Evolutionary conservation across 2,113 vertebrate species (phyloP), one percentile per base, ranked within the genome.

Genomic region (Turdus rufiventris): DNA sequence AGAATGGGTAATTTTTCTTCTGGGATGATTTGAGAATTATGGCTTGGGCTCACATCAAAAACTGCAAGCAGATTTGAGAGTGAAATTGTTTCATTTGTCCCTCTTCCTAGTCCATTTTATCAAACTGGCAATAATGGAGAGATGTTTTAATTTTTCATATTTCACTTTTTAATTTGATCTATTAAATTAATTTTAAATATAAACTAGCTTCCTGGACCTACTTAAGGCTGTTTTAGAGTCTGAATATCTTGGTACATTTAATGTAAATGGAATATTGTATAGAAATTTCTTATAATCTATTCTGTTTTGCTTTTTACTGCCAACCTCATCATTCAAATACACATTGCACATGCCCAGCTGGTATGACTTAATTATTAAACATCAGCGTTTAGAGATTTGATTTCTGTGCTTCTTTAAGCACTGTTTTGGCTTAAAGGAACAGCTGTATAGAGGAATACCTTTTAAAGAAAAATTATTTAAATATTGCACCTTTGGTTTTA

Each of bases 341-440:
- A 91, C 88, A 50, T 60, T 54, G 82, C 65, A 62, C 72, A 10
- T 95, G 91, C 96, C 87, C 81, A 96, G 77, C 14, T 95, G 94
- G 51, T 94, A 56, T 94, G 91, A 94, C 89, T 98, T 92, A 93
- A 96, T 98, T 97, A 97, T 97, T 97, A 92, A 98, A 96, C 95
- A 96, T 86, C 75, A 72, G n/a, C 94, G 97, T 97, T 96, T 91
- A 94, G 89, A 93, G 88, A 89, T 43, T 89, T 94, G 28, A 42
- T 95, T 96, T 96, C 82, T 90, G 2, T 72, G 65, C 45, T 78
- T 92, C 47, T n/a, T 72, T 70, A 38, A 84, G 56, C 48, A 40
- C 65, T 79, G 14, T 70, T 66, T 66, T 91, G 68, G 10, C 81
- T 94, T 48, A 77, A 80, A 93, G 79, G 50, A 93, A 26, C 23